Percentiles rank a stretch among this genome's conserved stretches.
Conservation (phyloP, 2,888 invertebrate genomes). For the Macrophya alboannulata region DNA sequence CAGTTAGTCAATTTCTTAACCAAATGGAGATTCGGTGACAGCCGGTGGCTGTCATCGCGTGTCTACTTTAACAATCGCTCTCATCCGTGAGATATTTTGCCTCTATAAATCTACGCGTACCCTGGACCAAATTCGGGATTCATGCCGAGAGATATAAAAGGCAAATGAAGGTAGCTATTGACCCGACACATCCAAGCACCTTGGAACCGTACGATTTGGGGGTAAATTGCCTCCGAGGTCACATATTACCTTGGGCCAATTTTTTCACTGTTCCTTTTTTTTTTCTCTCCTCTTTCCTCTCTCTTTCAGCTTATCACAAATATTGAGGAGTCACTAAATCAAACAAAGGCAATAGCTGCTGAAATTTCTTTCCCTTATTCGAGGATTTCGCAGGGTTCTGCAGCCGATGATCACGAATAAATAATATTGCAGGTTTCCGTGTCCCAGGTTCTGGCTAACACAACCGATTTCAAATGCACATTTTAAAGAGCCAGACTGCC, state of each 20-base stretch:
- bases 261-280: neutral
- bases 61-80: slow-evolving; percentile 12
- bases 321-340: slow-evolving; percentile 27
- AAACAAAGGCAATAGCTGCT: neutral
- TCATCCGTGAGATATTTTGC: slow-evolving; percentile 26
- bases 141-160: slow-evolving; percentile 44
- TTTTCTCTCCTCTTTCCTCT: neutral
- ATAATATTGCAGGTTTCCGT: neutral
- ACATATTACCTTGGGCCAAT: slow-evolving; percentile 23
- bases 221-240: slow-evolving; percentile 32
- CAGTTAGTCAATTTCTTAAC: slow-evolving; percentile 30
- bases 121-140: slow-evolving; percentile 33
- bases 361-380: neutral
- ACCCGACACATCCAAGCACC: slow-evolving; percentile 49
- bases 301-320: neutral
- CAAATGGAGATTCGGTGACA: slow-evolving; percentile 21
- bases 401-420: slow-evolving; percentile 9
- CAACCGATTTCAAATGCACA: neutral
- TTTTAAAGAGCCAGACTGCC: neutral
- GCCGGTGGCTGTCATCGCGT: slow-evolving; percentile 18
- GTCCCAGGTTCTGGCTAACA: neutral
- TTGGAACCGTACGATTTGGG: slow-evolving; percentile 24
- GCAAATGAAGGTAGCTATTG: slow-evolving; percentile 40
- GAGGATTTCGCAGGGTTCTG: neutral
- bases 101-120: slow-evolving; percentile 39